Conservation (phyloP, 2,888 invertebrate species). For the Lissonota sp. region DNA sequence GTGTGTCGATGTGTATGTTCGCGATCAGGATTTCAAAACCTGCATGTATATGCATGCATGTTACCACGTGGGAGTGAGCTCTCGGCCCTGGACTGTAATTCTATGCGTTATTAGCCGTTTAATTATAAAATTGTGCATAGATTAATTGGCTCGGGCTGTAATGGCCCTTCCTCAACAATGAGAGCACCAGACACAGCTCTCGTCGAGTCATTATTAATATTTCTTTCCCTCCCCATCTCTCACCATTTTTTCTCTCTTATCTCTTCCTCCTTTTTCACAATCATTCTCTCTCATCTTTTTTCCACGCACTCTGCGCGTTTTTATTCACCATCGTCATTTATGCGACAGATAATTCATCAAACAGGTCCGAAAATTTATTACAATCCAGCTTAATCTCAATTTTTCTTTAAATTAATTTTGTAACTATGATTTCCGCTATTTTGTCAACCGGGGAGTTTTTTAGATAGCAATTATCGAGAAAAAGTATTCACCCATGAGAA, state of each 20-base stretch:
- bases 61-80: slow-evolving; percentile 81
- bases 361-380: too few relatives aligned
- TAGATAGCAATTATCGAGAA: too few relatives aligned
- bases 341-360: too few relatives aligned
- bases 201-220: slow-evolving; percentile 76
- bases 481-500: too few relatives aligned
- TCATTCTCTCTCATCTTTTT: slow-evolving; percentile 39
- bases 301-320: too few relatives aligned
- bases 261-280: slow-evolving; percentile 59
- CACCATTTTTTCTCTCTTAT: too few relatives aligned
- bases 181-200: slow-evolving; percentile 67
- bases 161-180: slow-evolving; percentile 78
- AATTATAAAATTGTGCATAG: slow-evolving; percentile 83
- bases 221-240: slow-evolving; percentile 73
- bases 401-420: too few relatives aligned
- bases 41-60: slow-evolving; percentile 19
- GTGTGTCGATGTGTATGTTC: neutral
- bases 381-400: too few relatives aligned
- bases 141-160: slow-evolving; percentile 82
- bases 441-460: too few relatives aligned
- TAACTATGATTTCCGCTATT: too few relatives aligned
- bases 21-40: slow-evolving; percentile 11
- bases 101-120: slow-evolving; percentile 83
- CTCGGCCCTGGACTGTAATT: slow-evolving; percentile 81
- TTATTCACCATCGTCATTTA: too few relatives aligned